Evolutionary conservation across 2,113 vertebrate genomes (phyloP).

Genomic region (Pongo pygmaeus): DNA sequence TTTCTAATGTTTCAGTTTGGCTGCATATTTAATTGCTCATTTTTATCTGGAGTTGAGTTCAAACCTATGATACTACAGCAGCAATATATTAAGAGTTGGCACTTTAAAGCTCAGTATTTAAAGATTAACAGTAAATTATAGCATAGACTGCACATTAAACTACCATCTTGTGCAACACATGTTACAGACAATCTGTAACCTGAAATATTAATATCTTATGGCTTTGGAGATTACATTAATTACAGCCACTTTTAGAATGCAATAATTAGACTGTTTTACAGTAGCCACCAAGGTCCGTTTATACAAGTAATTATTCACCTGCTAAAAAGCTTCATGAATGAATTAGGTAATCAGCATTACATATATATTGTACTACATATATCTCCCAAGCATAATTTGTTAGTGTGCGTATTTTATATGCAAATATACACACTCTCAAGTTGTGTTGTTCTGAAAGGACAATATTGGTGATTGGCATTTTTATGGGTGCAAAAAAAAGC

Average conservation of each 20-base stretch:
- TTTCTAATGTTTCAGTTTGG: neutral
- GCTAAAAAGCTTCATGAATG: conserved; percentile 44
- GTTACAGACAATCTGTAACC: conserved; percentile 73
- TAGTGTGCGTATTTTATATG: neutral
- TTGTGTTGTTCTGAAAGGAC: neutral
- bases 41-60: conserved; percentile 56
- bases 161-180: conserved; percentile 74
- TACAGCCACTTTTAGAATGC: conserved; percentile 71
- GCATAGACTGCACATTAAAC: conserved; percentile 71
- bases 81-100: conserved; percentile 63
- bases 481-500: neutral
- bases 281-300: conserved; percentile 70
- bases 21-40: conserved; percentile 48
- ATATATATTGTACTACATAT: neutral
- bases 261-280: conserved; percentile 78
- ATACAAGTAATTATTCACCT: conserved; percentile 76
- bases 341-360: conserved; percentile 2
- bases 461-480: neutral
- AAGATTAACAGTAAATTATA: conserved; percentile 79
- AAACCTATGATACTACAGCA: conserved; percentile 55
- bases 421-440: neutral
- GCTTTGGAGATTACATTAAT: conserved; percentile 80
- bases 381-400: neutral
- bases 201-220: conserved; percentile 81
- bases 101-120: conserved; percentile 73